phyloP scores from a whole-genome alignment of 2,113 vertebrate species.

The Craseonycteris thonglongyai region DNA sequence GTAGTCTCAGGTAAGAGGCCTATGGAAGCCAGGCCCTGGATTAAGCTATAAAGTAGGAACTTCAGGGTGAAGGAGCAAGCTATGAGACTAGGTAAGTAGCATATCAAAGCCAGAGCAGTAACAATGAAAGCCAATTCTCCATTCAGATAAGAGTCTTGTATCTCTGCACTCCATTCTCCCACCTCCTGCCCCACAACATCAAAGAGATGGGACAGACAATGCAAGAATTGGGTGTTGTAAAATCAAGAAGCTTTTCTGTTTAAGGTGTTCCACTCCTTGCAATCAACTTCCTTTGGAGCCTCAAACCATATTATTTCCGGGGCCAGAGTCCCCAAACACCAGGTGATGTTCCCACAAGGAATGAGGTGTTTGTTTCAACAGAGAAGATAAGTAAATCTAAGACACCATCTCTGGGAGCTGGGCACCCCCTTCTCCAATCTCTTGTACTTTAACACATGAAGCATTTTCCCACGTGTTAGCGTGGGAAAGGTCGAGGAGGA shows the following conservation, averaged over 20 bases:
- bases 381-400: constrained; percentile 14
- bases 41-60: background rate
- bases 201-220: constrained; percentile 41
- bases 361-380: constrained; percentile 30
- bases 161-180: background rate
- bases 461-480: background rate
- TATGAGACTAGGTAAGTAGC: background rate
- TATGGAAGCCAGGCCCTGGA: background rate
- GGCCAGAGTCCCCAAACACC: background rate
- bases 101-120: background rate
- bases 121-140: background rate
- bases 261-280: background rate
- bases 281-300: constrained; percentile 9
- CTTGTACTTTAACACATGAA: background rate
- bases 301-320: constrained; percentile 16
- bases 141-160: constrained; percentile 10
- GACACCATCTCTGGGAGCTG: background rate
- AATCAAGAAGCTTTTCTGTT: constrained; percentile 32
- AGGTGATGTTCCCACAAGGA: constrained; percentile 17
- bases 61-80: constrained; percentile 10
- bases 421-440: background rate
- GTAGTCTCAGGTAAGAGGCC: background rate
- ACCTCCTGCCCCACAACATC: background rate
- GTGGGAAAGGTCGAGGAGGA: background rate
- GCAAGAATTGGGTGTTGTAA: constrained; percentile 25